Conservation (phyloP, 2,888 invertebrate genomes). For the Minunthozetes semirufus region DNA sequence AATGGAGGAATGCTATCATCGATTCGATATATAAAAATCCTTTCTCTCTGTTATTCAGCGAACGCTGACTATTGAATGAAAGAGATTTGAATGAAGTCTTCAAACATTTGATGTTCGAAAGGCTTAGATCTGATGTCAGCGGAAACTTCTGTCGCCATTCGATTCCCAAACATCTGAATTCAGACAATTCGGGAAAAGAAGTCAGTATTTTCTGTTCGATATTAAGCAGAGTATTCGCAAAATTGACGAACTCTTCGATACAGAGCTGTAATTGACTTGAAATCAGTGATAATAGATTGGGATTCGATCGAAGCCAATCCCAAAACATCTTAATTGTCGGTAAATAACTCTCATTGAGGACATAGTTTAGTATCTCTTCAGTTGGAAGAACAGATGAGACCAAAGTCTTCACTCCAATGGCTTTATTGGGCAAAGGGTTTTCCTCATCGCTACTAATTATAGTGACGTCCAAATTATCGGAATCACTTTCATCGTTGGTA, state of each 20-base stretch:
- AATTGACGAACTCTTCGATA: constrained; percentile 36
- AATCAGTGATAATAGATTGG: constrained; percentile 56
- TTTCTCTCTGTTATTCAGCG: constrained; percentile 25
- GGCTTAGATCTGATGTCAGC: constrained; percentile 42
- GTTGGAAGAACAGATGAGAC: background rate
- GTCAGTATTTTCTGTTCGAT: constrained; percentile 26
- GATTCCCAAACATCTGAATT: constrained; percentile 27
- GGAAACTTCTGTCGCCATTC: constrained; percentile 42
- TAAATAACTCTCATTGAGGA: constrained; percentile 46
- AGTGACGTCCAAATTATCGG: constrained; percentile 28
- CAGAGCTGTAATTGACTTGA: constrained; percentile 45
- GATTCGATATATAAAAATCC: constrained; percentile 33
- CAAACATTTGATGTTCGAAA: constrained; percentile 38
- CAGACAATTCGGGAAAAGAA: background rate
- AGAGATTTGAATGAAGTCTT: background rate
- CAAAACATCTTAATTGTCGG: constrained; percentile 67
- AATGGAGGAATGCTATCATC: constrained; percentile 30
- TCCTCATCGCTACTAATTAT: constrained; percentile 35
- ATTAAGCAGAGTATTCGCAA: constrained; percentile 27
- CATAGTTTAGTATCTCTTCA: constrained; percentile 34
- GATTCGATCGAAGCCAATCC: constrained; percentile 75
- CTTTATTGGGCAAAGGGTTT: background rate
- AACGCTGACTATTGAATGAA: background rate
- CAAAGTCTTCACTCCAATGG: background rate
- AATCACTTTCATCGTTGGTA: constrained; percentile 37